Evolutionary conservation across 2,113 vertebrate genomes (phyloP), one percentile per base, ranked within the genome.

Genomic region (Cyanoderma ruficeps): DNA sequence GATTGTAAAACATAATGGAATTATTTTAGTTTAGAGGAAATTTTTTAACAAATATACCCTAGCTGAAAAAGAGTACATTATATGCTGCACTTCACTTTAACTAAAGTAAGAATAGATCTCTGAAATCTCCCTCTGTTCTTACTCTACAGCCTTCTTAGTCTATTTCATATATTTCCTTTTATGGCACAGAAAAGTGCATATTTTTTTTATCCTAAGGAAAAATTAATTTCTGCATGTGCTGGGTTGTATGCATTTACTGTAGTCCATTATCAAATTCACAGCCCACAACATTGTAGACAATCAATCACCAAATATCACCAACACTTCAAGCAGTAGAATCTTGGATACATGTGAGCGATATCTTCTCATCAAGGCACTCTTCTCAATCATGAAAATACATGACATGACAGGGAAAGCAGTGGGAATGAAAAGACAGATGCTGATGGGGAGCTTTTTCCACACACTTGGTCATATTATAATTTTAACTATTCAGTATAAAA

Each of bases 401-500:
- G 94, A 96, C 68, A 80, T 50, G 41, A 20, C 91, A 96, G 52
- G 41, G 47, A 76, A 77, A 84, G 78, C 74, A 95, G 50, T n/a
- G 41, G 13, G 56, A 91, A 80, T 64, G 69, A 88, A 96, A 96
- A 96, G 96, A 96, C 97, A 98, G 98, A 97, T 96, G 97, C 78
- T 75, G 39, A 95, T 74, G 85, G 78, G 94, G 80, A 93, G 79
- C 87, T 95, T 96, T 97, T 95, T 80, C 84, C 95, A 95, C 94
- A 88, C 77, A 89, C 78, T 94, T 0, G 23, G 88, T 93, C 90
- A 93, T 97, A 69, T 96, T 97, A 97, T 93, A 97, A 97, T 98
- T 98, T 96, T 97, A 98, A 96, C 95, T 83, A 93, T 97, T 97
- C 95, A 86, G 71, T 96, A 78, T 77, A 94, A 97, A 97, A 95